phyloP scores from a whole-genome alignment of 2,113 vertebrate species.

The Rhinoderma darwinii region DNA sequence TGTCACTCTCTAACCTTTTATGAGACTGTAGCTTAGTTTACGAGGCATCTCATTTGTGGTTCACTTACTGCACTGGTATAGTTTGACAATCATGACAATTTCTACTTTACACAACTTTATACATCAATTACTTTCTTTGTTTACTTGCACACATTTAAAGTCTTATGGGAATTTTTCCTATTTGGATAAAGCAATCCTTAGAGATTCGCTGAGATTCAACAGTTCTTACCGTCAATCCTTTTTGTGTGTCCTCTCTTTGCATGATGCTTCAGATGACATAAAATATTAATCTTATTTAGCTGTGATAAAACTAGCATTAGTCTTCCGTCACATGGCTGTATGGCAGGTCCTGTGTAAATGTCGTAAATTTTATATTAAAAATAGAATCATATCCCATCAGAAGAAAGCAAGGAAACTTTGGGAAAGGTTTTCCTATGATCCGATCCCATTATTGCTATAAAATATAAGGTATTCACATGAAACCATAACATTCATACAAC shows the following conservation, averaged over 20 bases:
- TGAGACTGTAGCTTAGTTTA: slow-evolving; percentile 6
- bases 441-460: background rate
- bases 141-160: slow-evolving; percentile 72
- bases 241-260: too few species aligned
- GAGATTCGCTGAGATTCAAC: background rate
- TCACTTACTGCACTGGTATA: slow-evolving; percentile 75
- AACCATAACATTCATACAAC: background rate
- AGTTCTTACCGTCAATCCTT: background rate
- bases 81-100: slow-evolving; percentile 79
- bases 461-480: background rate
- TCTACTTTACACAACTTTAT: slow-evolving; percentile 68
- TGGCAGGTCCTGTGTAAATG: background rate
- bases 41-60: slow-evolving; percentile 71
- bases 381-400: background rate
- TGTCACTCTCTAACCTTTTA: background rate
- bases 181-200: background rate
- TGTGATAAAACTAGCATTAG: background rate
- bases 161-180: slow-evolving; percentile 76
- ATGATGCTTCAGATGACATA: background rate
- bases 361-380: background rate
- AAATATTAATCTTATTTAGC: background rate
- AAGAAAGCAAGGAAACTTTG: background rate
- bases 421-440: background rate
- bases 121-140: slow-evolving; percentile 77
- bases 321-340: background rate